Conservation (phyloP, 1,140 invertebrate genomes). For the Aporrectodea caliginosa region DNA sequence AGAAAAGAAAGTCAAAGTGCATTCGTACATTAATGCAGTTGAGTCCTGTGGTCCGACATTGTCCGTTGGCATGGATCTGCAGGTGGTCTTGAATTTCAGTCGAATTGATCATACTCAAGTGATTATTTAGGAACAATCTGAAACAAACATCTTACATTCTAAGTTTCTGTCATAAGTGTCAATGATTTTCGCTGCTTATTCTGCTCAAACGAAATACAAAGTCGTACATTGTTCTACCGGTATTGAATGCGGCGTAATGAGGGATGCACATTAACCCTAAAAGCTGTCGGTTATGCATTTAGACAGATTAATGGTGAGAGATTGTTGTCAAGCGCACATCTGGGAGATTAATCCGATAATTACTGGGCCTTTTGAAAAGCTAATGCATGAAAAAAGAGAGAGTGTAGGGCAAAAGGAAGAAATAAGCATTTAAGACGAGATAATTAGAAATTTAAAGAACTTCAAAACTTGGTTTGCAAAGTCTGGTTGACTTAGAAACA, state of each 20-base stretch:
- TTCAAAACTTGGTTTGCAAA: too few species aligned
- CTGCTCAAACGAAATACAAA: not conserved
- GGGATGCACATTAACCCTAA: not conserved
- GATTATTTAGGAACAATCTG: not conserved
- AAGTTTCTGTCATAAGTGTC: not conserved
- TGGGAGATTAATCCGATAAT: too few species aligned
- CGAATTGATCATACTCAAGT: not conserved
- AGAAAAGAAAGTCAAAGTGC: not conserved
- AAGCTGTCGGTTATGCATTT: too few species aligned
- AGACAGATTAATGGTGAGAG: too few species aligned
- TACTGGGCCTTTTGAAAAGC: too few species aligned
- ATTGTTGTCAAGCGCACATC: too few species aligned
- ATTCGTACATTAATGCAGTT: not conserved
- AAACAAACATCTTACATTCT: not conserved
- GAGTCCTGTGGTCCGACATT: not conserved
- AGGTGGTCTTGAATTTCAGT: not conserved
- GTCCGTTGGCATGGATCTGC: not conserved
- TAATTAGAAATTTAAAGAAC: too few species aligned
- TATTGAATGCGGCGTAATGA: not conserved
- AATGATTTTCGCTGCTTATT: not conserved
- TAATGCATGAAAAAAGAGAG: too few species aligned
- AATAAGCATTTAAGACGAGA: too few species aligned
- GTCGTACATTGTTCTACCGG: not conserved
- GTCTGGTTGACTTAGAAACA: too few species aligned
- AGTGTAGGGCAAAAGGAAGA: too few species aligned